Percentiles rank a stretch among this genome's conserved stretches.
phyloP scores from a whole-genome alignment of 2,888 invertebrate species.

The Lycaena phlaeas region DNA sequence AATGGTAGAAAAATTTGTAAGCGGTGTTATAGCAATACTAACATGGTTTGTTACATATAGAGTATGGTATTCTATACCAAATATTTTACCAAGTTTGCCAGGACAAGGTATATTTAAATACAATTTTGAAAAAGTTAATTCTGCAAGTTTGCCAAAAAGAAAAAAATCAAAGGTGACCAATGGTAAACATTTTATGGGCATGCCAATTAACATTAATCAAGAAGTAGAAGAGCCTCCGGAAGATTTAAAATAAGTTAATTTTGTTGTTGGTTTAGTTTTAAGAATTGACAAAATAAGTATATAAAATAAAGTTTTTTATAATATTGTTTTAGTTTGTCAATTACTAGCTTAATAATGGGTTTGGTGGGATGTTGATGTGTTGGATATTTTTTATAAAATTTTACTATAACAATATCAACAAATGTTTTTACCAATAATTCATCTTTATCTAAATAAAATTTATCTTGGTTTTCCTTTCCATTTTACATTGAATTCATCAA shows the following conservation, averaged over 20 bases:
- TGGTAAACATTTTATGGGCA: constrained; percentile 83
- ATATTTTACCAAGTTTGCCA: constrained; percentile 77
- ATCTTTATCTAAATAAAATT: too few species aligned
- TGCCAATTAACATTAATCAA: constrained; percentile 76
- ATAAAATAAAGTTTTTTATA: neutral
- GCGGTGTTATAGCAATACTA: constrained; percentile 87
- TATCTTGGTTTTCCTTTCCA: too few species aligned
- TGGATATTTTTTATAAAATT: too few species aligned
- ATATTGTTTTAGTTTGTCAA: neutral
- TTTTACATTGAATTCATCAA: too few species aligned
- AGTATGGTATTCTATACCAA: constrained; percentile 79
- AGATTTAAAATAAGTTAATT: constrained; percentile 35
- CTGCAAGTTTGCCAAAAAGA: constrained; percentile 34
- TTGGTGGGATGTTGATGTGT: too few species aligned
- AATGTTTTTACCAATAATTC: too few species aligned
- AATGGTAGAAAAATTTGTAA: constrained; percentile 95
- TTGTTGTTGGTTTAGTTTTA: neutral
- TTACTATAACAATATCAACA: too few species aligned
- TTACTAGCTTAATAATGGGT: too few species aligned
- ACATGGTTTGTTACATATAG: constrained; percentile 94
- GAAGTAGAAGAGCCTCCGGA: constrained; percentile 41
- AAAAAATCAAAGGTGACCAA: constrained; percentile 56
- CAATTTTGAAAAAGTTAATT: constrained; percentile 66
- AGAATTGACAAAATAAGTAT: neutral
- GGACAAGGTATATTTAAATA: constrained; percentile 88